Conservation (phyloP, 2,888 invertebrate species). For the Palloptera scutellata region DNA sequence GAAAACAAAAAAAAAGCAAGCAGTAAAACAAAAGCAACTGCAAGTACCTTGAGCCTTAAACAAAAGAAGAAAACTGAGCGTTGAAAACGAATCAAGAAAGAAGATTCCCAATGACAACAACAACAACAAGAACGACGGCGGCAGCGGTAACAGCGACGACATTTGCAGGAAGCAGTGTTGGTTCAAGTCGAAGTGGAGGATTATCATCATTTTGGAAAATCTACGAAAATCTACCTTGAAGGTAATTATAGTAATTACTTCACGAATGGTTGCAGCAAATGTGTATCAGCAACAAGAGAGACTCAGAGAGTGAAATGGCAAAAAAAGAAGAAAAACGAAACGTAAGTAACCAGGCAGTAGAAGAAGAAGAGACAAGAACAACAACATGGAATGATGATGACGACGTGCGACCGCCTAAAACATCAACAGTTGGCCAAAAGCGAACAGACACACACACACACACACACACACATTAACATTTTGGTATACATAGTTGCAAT, state of each 20-base stretch:
- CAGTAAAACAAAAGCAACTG: too few relatives aligned
- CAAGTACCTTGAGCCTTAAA: too few relatives aligned
- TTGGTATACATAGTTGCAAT: too few relatives aligned
- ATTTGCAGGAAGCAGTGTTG: conserved; percentile 27
- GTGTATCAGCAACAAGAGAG: background rate
- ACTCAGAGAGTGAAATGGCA: conserved; percentile 9
- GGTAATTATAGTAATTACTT: conserved; percentile 64
- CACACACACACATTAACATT: conserved; percentile 24
- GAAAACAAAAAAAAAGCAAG: too few relatives aligned
- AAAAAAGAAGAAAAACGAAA: conserved; percentile 17
- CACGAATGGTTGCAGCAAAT: conserved; percentile 52
- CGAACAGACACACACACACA: conserved; percentile 11
- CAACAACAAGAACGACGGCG: conserved; percentile 10
- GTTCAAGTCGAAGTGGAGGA: conserved; percentile 32
- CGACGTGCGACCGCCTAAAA: conserved; percentile 56
- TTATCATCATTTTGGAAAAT: conserved; percentile 58
- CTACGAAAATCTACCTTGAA: conserved; percentile 63
- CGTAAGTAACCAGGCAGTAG: conserved; percentile 25
- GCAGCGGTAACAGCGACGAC: background rate
- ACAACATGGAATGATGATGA: conserved; percentile 14
- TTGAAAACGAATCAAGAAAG: too few relatives aligned
- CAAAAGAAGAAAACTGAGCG: too few relatives aligned
- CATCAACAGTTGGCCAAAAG: conserved; percentile 55
- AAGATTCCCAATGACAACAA: background rate
- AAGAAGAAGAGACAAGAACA: conserved; percentile 17